These are phyloP conservation scores for Salvelinus namaycush DNA, from an alignment of 2,113 vertebrate species.

Conservation along the genomic window DNA sequence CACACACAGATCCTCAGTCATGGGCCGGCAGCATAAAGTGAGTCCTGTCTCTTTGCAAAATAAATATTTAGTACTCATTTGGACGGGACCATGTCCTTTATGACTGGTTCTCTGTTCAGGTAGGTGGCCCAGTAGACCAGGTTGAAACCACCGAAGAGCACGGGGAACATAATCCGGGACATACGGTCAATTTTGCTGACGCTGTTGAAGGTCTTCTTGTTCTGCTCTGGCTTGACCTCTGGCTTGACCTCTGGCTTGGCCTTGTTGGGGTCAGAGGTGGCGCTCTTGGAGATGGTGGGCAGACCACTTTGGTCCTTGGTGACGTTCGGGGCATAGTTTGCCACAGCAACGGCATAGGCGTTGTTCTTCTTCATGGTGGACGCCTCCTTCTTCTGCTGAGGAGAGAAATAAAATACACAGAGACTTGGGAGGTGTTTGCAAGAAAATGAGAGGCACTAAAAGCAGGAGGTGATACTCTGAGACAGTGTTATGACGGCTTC, in stretches of 20 bases:
- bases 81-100: constrained; percentile 80
- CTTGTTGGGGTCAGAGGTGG: constrained; percentile 79
- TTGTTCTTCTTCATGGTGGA: constrained; percentile 93
- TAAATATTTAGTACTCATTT: constrained; percentile 52
- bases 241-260: constrained; percentile 80
- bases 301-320: constrained; percentile 87
- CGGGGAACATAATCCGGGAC: constrained; percentile 94
- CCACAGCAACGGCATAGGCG: constrained; percentile 91
- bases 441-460: not conserved
- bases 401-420: constrained; percentile 3
- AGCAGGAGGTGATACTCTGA: not conserved
- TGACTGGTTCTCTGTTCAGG: constrained; percentile 85
- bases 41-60: constrained; percentile 30
- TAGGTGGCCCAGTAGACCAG: constrained; percentile 96
- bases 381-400: constrained; percentile 88
- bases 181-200: constrained; percentile 98
- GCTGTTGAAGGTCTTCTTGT: constrained; percentile 95
- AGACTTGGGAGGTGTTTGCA: not conserved
- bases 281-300: constrained; percentile 89
- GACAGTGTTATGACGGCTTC: not conserved
- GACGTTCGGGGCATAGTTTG: constrained; percentile 92
- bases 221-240: constrained; percentile 81
- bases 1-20: constrained; percentile 79
- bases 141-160: constrained; percentile 92
- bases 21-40: constrained; percentile 76